Evolutionary conservation across 1,140 invertebrate species (phyloP).

Genomic region (Lepidotrigona ventralis): DNA sequence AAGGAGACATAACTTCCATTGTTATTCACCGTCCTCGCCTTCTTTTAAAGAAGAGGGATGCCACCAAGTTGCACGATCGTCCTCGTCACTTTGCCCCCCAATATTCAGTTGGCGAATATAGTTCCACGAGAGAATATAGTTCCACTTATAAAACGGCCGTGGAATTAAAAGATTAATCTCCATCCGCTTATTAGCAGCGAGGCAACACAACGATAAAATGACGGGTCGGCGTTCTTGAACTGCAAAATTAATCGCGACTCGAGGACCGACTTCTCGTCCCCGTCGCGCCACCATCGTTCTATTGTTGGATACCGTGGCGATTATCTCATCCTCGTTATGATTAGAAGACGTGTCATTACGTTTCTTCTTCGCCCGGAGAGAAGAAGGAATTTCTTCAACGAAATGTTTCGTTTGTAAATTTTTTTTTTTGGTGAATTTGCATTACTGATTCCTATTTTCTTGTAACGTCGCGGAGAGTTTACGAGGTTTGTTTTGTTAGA

Average conservation of each 20-base stretch:
- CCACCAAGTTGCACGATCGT: constrained; percentile 13
- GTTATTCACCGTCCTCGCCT: constrained; percentile 48
- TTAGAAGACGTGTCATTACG: not conserved
- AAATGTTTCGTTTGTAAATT: no score
- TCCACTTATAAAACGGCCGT: not conserved
- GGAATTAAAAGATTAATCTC: constrained; percentile 31
- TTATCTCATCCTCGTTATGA: not conserved
- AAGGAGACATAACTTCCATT: constrained; percentile 59
- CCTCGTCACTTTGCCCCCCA: not conserved
- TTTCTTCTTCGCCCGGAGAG: not conserved
- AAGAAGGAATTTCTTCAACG: no score
- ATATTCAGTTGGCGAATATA: not conserved
- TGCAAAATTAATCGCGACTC: constrained; percentile 17
- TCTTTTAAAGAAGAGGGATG: constrained; percentile 45
- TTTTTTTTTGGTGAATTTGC: no score
- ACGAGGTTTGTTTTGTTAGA: no score
- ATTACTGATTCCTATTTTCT: no score
- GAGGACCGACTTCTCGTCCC: not conserved
- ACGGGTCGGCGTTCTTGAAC: constrained; percentile 10
- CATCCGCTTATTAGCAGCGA: not conserved
- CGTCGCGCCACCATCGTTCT: no score
- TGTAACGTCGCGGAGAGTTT: no score
- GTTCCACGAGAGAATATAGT: constrained; percentile 12
- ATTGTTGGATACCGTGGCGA: not conserved
- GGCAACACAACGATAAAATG: not conserved